phyloP scores from a whole-genome alignment of 2,113 vertebrate species.

The Carassius auratus region DNA sequence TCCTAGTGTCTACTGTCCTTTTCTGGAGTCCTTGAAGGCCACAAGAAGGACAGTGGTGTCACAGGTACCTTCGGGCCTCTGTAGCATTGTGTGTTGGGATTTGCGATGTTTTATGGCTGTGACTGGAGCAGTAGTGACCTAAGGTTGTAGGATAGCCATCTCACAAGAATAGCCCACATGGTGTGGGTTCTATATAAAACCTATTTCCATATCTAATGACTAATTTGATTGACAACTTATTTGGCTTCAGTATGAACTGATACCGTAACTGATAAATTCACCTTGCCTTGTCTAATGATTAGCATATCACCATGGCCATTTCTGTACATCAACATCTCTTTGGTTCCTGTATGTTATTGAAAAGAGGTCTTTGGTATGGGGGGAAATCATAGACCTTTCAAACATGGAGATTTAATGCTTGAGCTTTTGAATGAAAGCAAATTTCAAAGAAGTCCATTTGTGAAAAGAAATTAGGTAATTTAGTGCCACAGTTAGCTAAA shows the following conservation, averaged over 20 bases:
- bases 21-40: slow-evolving; percentile 29
- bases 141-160: background rate
- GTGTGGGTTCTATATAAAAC: slow-evolving; percentile 2
- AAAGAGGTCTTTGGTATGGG: background rate
- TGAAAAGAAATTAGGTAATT: too few species aligned
- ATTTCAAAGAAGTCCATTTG: too few species aligned
- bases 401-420: background rate
- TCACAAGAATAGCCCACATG: slow-evolving; percentile 14
- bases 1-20: slow-evolving; percentile 1
- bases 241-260: background rate
- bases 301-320: background rate
- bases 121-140: slow-evolving; percentile 27
- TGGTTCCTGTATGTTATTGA: background rate
- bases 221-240: slow-evolving; percentile 24
- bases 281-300: background rate
- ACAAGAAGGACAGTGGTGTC: slow-evolving; percentile 24
- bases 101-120: slow-evolving; percentile 23
- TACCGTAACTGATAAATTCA: background rate
- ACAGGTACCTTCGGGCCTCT: slow-evolving; percentile 11
- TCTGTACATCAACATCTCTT: background rate
- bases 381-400: background rate
- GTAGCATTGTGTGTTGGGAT: slow-evolving; percentile 13
- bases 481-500: too few species aligned
- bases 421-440: background rate
- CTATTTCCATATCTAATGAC: slow-evolving; percentile 10